Evolutionary conservation across 2,113 vertebrate genomes (phyloP).

Genomic region (Cyanoramphus novaezelandiae): DNA sequence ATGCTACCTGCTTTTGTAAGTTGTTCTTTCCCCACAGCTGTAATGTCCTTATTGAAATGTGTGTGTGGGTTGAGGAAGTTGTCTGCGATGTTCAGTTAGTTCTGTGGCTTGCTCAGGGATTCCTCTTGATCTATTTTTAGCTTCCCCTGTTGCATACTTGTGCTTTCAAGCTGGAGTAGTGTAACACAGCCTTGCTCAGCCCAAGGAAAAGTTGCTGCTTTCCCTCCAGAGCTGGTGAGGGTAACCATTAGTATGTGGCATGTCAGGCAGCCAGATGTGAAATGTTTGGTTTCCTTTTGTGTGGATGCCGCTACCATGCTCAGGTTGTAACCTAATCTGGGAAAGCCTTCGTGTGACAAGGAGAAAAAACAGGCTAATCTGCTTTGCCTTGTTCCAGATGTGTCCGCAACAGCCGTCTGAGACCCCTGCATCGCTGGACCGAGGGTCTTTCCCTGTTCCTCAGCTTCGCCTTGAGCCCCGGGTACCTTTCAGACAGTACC

Average conservation of each 20-base stretch:
- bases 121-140: background rate
- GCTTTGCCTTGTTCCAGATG: constrained; percentile 81
- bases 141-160: background rate
- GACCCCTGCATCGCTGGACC: constrained; percentile 76
- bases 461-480: constrained; percentile 90
- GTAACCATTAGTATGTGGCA: background rate
- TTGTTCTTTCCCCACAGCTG: background rate
- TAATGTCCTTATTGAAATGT: background rate
- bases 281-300: background rate
- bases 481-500: constrained; percentile 85
- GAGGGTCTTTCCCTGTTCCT: constrained; percentile 78
- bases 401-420: constrained; percentile 91
- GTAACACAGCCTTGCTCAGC: background rate
- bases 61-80: background rate
- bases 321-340: background rate
- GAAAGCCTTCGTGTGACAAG: background rate
- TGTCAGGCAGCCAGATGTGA: background rate
- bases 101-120: background rate
- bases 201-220: background rate
- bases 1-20: constrained; percentile 98
- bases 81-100: background rate
- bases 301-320: fast-evolving
- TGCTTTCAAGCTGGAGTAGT: background rate
- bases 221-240: background rate
- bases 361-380: background rate